phyloP scores from a whole-genome alignment of 2,797 vertebrate genomes.

The Coregonus suidteri region DNA sequence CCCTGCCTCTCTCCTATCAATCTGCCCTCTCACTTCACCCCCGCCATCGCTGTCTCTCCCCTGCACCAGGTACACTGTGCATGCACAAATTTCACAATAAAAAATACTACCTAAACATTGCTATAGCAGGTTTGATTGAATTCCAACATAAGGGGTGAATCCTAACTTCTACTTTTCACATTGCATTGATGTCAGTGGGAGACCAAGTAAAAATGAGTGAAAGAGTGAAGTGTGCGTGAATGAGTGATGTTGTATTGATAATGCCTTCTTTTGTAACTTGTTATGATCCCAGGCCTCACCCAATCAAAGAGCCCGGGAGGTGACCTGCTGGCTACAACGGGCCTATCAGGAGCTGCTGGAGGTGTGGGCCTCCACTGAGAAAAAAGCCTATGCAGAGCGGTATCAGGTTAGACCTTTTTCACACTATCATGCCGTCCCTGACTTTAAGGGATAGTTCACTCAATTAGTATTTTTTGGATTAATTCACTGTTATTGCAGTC shows the following conservation, averaged over 20 bases:
- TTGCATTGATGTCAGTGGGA: too few relatives aligned
- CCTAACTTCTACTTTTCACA: too few relatives aligned
- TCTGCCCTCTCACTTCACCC: conserved; percentile 77
- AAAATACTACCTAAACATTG: too few relatives aligned
- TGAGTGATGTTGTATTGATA: neutral
- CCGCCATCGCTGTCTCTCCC: conserved; percentile 76
- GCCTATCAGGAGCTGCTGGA: conserved; percentile 84
- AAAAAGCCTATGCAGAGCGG: conserved; percentile 81
- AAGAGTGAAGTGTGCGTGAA: too few relatives aligned
- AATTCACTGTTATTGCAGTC: neutral
- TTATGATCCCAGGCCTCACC: conserved; percentile 56
- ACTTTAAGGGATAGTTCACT: too few relatives aligned
- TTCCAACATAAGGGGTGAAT: neutral
- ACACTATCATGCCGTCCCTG: conserved; percentile 40
- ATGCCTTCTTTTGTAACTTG: neutral
- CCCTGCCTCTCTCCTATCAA: conserved; percentile 71
- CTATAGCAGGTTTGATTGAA: too few relatives aligned
- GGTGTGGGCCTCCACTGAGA: conserved; percentile 80
- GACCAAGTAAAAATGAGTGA: too few relatives aligned
- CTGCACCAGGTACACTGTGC: conserved; percentile 71
- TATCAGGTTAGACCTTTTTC: conserved; percentile 73
- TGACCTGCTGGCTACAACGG: conserved; percentile 80
- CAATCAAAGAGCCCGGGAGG: conserved; percentile 77
- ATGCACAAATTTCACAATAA: neutral
- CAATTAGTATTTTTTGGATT: neutral